Evolutionary conservation across 1,140 invertebrate species (phyloP), one percentile per base, ranked within the genome.

Genomic region (Drosophila persimilis): DNA sequence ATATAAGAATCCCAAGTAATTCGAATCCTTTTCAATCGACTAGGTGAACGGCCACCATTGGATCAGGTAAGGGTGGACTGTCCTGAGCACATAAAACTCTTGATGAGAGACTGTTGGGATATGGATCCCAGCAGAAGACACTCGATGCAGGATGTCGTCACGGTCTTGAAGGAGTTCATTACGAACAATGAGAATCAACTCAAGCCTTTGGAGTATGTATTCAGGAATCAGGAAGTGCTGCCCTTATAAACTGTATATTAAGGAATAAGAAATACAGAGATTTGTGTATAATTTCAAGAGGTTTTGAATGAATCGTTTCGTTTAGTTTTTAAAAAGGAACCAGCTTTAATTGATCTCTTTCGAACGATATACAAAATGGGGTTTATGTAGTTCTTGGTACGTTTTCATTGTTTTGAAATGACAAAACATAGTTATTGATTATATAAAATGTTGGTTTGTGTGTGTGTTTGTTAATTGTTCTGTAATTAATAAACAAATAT

Each of bases 91-190:
- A 94, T 99, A 54, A 95, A 98, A 91, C 92, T 94, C 71, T 92
- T 99, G 41, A 97, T 99, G 94, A 95, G 94, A 20, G 93, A 93
- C 77, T 98, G 97, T 92, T 99, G 98, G 98, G 94, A 95, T 77
- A 94, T 95, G 90, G 93, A 95, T 78, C 95, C 97, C 2, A 92
- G 93, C 17, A 93, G 95, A 35, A 93, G 98, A 77, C 97, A 97
- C 5, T 95, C 95, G 46, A 99, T 99, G 97, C 93, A 95, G 60
- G 94, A 97, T 92, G 93, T 95, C 24, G 94, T 96, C 1, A 90
- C 92, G 75, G 93, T 94, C 75, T 96, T 98, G 95, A 92, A 92
- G 29, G 92, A 93, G 9, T 31, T 52, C 2, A 22, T 57, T 4
- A n/a, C 8, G 0, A 13, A 1, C 7, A 6, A 41, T 13, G 50